Conservation (phyloP, 2,888 invertebrate genomes). For the Gisinianus flammeolus region DNA sequence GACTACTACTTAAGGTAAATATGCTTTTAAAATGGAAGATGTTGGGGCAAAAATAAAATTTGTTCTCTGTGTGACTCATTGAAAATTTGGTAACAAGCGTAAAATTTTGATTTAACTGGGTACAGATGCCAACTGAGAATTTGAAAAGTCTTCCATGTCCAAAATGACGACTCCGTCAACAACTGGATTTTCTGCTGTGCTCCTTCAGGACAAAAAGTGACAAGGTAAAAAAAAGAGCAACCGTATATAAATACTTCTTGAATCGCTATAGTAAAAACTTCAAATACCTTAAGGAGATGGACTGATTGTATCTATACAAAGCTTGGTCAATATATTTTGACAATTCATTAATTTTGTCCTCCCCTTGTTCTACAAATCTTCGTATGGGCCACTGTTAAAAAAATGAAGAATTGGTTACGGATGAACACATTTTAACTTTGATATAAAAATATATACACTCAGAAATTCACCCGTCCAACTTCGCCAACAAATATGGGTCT, state of each 20-base stretch:
- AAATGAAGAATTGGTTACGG: neutral
- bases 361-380: neutral
- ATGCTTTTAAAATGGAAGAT: neutral
- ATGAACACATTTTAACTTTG: neutral
- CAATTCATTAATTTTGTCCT: neutral
- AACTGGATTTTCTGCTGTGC: slow-evolving; percentile 11
- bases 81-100: neutral
- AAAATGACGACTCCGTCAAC: neutral
- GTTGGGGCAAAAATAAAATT: neutral
- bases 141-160: slow-evolving; percentile 15
- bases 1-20: no score
- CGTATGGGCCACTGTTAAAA: neutral
- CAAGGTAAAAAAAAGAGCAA: no score
- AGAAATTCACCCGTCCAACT: neutral
- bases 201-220: neutral
- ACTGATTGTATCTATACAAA: slow-evolving; percentile 15
- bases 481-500: neutral
- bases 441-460: neutral
- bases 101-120: neutral
- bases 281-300: slow-evolving; percentile 11
- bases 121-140: neutral
- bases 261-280: no score
- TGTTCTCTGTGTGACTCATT: neutral
- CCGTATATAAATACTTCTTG: neutral
- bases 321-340: slow-evolving; percentile 7